Base-by-base conservation (phyloP, 1,140 invertebrate species). In the Tribolium madens region DNA sequence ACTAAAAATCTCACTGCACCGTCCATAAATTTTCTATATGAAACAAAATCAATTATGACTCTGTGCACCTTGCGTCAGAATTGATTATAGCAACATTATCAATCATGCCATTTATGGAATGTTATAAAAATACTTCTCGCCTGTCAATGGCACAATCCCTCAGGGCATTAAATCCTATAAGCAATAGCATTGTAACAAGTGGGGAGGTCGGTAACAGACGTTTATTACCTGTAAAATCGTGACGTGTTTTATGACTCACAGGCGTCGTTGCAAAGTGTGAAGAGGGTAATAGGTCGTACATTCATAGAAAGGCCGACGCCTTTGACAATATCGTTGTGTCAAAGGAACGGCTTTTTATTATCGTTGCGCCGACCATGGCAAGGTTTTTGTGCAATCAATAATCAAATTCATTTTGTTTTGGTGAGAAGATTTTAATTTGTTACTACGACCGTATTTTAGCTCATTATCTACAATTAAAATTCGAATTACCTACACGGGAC, bases 181-280 rank as follows among this genome's bases (percentile, higher is more conserved):
- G 57, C 57, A 64, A 64, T 64, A 33, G 57, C 36, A 31, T 48
- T 36, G 42, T 47, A 71, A 71, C 69, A 71, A 52, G 47, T 26
- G 42, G 42, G 69, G 47, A 52, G 69, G 69, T 48, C 69, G 42
- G 47, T 10, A 71, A 71, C 69, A 52, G 42, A 71, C 69, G 21
- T 71, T 71, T 71, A 71, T 71, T 71, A 71, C 69, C 69, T 71
- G 69, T 52, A 71, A 48, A 48, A 36, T 52, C 21, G 69, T 47
- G 69, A 71, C 69, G 21, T 71, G 36, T 71, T 71, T 71, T 71
- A 71, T 71, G 69, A 71, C 69, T 52, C 47, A 71, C 47, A 47
- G 69, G 69, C 69, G 69, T 46, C 69, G 69, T 17, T 71, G 69
- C 42, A 71, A 36, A 71, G 69, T 47, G 69, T 71, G 69, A 47